phyloP scores from a whole-genome alignment of 2,797 vertebrate genomes.

The Cossypha caffra region DNA sequence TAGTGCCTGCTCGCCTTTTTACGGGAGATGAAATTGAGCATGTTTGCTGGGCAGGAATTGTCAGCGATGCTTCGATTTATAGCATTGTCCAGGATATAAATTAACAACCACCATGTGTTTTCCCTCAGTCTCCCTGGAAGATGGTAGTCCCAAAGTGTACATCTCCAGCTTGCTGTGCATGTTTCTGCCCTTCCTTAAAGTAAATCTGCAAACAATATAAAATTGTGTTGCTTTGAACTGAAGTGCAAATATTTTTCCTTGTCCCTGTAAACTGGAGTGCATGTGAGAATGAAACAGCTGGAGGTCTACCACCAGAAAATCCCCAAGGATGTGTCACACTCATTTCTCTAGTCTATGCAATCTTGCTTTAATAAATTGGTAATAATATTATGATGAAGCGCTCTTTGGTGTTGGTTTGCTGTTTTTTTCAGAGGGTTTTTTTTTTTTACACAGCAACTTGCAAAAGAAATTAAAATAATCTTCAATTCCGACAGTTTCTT shows the following conservation, averaged over 20 bases:
- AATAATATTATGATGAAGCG: constrained; percentile 60
- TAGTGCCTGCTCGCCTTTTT: constrained; percentile 41
- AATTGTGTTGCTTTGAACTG: background rate
- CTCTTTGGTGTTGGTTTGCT: constrained; percentile 24
- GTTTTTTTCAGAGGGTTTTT: background rate
- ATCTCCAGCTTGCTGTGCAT: background rate
- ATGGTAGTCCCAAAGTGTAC: background rate
- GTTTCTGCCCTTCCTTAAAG: background rate
- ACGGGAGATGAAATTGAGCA: constrained; percentile 52
- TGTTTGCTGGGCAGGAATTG: constrained; percentile 65
- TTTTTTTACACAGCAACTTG: background rate
- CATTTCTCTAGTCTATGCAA: constrained; percentile 40
- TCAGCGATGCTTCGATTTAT: constrained; percentile 36
- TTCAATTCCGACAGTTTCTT: background rate
- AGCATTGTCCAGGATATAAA: constrained; percentile 11
- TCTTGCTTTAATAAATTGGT: constrained; percentile 65
- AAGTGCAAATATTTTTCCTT: constrained; percentile 15
- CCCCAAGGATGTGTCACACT: constrained; percentile 11
- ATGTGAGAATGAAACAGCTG: constrained; percentile 65
- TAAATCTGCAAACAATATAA: constrained; percentile 39
- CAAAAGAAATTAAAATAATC: constrained; percentile 20
- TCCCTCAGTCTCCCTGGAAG: background rate
- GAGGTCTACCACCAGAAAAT: constrained; percentile 58
- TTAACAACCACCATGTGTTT: background rate
- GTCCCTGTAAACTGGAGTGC: constrained; percentile 41